Percentiles rank a stretch among this genome's conserved stretches.
Evolutionary conservation across 2,888 invertebrate species (phyloP).

Genomic region (Aethes cnicana): DNA sequence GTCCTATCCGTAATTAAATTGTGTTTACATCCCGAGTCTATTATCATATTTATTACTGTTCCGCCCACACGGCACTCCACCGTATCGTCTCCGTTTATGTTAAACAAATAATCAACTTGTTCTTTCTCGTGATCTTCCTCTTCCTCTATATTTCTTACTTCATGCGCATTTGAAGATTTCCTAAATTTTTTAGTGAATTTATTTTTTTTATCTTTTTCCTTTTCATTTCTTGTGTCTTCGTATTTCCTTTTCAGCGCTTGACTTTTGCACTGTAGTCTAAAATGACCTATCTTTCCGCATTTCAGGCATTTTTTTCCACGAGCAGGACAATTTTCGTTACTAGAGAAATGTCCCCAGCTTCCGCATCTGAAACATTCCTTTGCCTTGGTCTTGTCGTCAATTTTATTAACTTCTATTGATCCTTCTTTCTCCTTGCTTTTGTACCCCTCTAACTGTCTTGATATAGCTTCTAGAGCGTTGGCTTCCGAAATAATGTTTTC

Average conservation of each 20-base stretch:
- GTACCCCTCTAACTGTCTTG: conserved; percentile 13
- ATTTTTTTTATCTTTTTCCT: too few relatives aligned
- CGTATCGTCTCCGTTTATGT: conserved; percentile 31
- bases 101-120: conserved; percentile 32
- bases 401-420: not conserved
- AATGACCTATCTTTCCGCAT: conserved; percentile 32
- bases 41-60: conserved; percentile 30
- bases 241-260: not conserved
- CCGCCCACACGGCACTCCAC: conserved; percentile 32
- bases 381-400: not conserved
- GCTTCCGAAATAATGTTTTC: conserved; percentile 30
- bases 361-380: not conserved
- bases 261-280: conserved; percentile 25
- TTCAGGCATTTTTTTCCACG: too few relatives aligned
- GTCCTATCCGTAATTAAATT: conserved; percentile 34
- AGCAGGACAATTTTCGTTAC: conserved; percentile 18
- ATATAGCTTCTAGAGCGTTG: conserved; percentile 29
- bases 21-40: conserved; percentile 36
- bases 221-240: too few relatives aligned
- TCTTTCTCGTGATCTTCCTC: not conserved
- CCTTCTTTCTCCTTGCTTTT: not conserved
- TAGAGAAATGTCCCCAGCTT: not conserved
- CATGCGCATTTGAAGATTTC: too few relatives aligned
- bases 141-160: not conserved
- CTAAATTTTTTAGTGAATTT: not conserved